Evolutionary conservation across 2,113 vertebrate genomes (phyloP).

Genomic region (Gracilinanus agilis): DNA sequence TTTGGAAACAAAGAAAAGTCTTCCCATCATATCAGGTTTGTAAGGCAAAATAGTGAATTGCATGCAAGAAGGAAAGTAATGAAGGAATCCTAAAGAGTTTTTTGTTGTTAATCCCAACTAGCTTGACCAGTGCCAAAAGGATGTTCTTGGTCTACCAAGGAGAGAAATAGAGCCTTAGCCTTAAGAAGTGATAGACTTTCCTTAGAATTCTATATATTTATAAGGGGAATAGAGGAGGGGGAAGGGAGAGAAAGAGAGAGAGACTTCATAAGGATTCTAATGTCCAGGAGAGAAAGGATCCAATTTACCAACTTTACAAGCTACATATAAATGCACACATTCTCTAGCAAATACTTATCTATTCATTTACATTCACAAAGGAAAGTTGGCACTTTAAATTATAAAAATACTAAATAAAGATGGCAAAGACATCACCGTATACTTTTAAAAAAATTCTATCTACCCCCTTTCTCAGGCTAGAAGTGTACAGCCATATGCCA

Average conservation of each 20-base stretch:
- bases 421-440: neutral
- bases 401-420: neutral
- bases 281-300: no score
- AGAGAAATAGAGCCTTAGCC: neutral
- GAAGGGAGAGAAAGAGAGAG: no score
- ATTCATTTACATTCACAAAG: neutral
- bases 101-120: neutral
- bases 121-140: neutral
- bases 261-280: no score
- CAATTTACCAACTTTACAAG: no score
- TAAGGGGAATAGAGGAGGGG: no score
- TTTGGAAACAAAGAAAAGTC: neutral
- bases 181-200: neutral
- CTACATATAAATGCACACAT: no score
- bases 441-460: neutral
- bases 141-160: neutral
- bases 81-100: neutral
- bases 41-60: neutral
- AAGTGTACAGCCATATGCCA: neutral
- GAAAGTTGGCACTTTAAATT: neutral
- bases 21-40: neutral
- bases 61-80: conserved; percentile 4
- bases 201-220: neutral
- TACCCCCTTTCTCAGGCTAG: neutral
- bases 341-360: no score